A percentile compares a stretch with the other conserved stretches of the same genome.
phyloP scores from a whole-genome alignment of 2,797 vertebrate genomes.

The Myripristis jacobus region DNA sequence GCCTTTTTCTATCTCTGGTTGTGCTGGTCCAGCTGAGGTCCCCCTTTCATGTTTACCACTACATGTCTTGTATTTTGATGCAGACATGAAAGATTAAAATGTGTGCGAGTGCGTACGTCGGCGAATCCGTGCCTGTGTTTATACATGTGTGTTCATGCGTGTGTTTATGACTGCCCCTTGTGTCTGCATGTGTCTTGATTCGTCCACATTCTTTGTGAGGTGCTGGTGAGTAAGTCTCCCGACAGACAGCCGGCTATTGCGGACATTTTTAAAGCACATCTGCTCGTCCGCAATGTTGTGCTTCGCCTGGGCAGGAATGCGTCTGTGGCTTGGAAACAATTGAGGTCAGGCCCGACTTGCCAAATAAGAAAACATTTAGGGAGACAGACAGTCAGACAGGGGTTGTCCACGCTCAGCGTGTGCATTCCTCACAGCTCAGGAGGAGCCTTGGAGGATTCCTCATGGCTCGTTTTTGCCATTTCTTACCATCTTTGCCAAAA shows the following conservation, averaged over 20 bases:
- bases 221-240: conserved; percentile 38
- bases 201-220: conserved; percentile 11
- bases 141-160: conserved; percentile 67
- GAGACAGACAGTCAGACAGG: conserved; percentile 62
- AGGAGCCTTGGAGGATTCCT: conserved; percentile 67
- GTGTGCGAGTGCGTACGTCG: conserved; percentile 8
- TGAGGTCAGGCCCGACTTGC: conserved; percentile 62
- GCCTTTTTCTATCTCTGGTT: conserved; percentile 11
- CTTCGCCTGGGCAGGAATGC: conserved; percentile 62
- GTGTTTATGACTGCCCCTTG: conserved; percentile 39
- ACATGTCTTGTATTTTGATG: conserved; percentile 42
- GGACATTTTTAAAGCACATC: conserved; percentile 71
- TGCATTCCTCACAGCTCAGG: conserved; percentile 52
- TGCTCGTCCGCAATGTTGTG: conserved; percentile 49
- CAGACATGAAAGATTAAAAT: conserved; percentile 68
- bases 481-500: no score
- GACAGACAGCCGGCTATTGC: conserved; percentile 7
- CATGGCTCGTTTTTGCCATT: conserved; percentile 54
- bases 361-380: conserved; percentile 69
- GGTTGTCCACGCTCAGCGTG: conserved; percentile 61
- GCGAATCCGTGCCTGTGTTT: conserved; percentile 50
- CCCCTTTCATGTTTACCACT: conserved; percentile 25
- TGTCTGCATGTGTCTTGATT: conserved; percentile 42
- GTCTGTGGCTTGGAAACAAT: conserved; percentile 70
- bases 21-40: background rate